These are phyloP conservation scores for Drosophila colorata DNA, from an alignment of 2,888 invertebrate genomes.

Conservation along the genomic window DNA sequence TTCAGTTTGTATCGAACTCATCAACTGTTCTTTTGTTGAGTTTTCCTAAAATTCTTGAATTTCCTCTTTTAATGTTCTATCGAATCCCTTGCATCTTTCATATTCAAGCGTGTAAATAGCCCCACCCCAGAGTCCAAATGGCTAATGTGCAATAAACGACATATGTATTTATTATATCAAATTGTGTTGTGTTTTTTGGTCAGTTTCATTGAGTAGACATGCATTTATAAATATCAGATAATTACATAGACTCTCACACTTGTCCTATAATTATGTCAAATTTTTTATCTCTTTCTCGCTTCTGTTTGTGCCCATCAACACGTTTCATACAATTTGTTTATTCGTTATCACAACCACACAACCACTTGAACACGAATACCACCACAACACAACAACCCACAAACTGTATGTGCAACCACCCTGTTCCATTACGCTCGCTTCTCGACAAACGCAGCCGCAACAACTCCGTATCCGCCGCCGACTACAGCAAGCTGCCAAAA, in stretches of 20 bases:
- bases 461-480: conserved; percentile 88
- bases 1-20: no score
- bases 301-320: conserved; percentile 63
- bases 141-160: conserved; percentile 67
- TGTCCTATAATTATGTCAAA: conserved; percentile 61
- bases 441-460: conserved; percentile 85
- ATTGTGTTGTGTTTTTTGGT: conserved; percentile 26
- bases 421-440: conserved; percentile 33
- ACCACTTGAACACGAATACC: conserved; percentile 22
- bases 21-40: no score
- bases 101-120: conserved; percentile 46
- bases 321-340: conserved; percentile 37
- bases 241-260: conserved; percentile 39
- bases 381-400: conserved; percentile 13
- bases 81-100: background rate
- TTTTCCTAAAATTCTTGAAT: no score
- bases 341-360: conserved; percentile 24
- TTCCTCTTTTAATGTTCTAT: background rate
- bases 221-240: conserved; percentile 12
- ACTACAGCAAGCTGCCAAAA: conserved; percentile 86
- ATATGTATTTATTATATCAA: conserved; percentile 19
- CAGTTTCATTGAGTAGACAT: conserved; percentile 8
- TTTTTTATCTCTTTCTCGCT: conserved; percentile 65
- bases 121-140: background rate
- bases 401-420: conserved; percentile 29